Percentiles rank a stretch among this genome's conserved stretches.
These are phyloP conservation scores for Plagiodera versicolora DNA, from an alignment of 2,888 invertebrate genomes.

Conservation along the genomic window DNA sequence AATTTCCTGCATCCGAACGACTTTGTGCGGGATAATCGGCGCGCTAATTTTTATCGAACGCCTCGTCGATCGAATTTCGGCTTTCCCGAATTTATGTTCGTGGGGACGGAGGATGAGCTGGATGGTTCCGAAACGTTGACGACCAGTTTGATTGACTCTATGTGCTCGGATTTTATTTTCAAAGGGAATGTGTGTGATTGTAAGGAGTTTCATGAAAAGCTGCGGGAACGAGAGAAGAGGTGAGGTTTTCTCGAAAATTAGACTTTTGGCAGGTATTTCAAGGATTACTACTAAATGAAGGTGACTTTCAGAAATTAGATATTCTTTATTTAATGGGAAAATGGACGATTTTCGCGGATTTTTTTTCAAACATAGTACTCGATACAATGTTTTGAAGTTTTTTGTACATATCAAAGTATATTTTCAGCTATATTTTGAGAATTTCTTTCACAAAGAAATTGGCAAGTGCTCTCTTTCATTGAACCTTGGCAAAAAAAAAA, in stretches of 20 bases:
- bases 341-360: too few relatives aligned
- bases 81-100: conserved; percentile 39
- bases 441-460: too few relatives aligned
- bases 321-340: too few relatives aligned
- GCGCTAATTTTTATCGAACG: conserved; percentile 29
- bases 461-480: too few relatives aligned
- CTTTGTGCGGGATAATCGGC: not conserved
- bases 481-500: too few relatives aligned
- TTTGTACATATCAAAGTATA: too few relatives aligned
- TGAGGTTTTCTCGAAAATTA: conserved; percentile 15
- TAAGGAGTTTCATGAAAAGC: conserved; percentile 31
- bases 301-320: too few relatives aligned
- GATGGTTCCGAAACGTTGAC: conserved; percentile 32
- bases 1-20: conserved; percentile 40
- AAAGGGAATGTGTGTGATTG: conserved; percentile 33
- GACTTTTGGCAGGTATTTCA: too few relatives aligned
- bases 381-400: too few relatives aligned
- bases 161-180: conserved; percentile 34
- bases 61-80: conserved; percentile 29
- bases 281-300: too few relatives aligned
- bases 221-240: conserved; percentile 28
- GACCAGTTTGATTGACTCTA: conserved; percentile 30
- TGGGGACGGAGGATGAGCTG: conserved; percentile 27
- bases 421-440: too few relatives aligned
- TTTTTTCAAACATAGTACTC: too few relatives aligned